Base-by-base conservation (phyloP, 2,888 invertebrate species). In the Rhagonycha lutea region DNA sequence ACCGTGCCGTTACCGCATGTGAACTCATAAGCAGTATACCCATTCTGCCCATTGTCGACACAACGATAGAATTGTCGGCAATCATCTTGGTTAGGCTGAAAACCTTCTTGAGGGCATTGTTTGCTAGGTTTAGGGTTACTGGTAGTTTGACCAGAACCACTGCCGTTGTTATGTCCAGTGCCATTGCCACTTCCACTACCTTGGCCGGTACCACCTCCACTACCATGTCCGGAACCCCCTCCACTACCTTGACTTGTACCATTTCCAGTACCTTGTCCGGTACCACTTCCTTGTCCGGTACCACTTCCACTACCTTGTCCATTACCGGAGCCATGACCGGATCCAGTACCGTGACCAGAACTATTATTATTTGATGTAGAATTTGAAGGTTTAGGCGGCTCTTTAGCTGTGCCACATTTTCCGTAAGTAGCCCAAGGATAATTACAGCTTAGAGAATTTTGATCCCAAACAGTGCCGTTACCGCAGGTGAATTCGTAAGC, bases 31-130 rank as follows among this genome's bases (percentile, higher is more conserved):
- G 91, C 92, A 68, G 88, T 91, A 81, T 89, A 93, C 3, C 89
- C 89, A 76, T 90, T 91, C 26, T 89, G 88, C 0, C 91, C 91
- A 83, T 91, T 90, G 75, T 89, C 89, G 24, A 94, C 94, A 86
- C 95, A 95, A 80, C 95, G 90, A 84, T 94, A 94, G 88, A 95
- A 95, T 85, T 92, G 94, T 76, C 89, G 91, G 83, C 95, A 95
- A 83, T 95, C 90, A 67, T 88, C 88, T 61, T 90, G 88, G 86
- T 95, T 92, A 12, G 92, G 91, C 83, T 92, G 90, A 85, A 94
- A 95, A 5, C 77, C 77, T 61, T 77, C 77, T 7, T 11, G 14
- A 10, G 62, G 12, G 28, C 77, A 77, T 1, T 63, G 14, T 23
- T 28, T 29, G 18, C 12, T 18, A 14, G 61, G 24, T 63, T 28